Percentiles rank a stretch among this genome's conserved stretches.
Conservation (phyloP, 2,888 invertebrate genomes). For the Amphipyra berbera region DNA sequence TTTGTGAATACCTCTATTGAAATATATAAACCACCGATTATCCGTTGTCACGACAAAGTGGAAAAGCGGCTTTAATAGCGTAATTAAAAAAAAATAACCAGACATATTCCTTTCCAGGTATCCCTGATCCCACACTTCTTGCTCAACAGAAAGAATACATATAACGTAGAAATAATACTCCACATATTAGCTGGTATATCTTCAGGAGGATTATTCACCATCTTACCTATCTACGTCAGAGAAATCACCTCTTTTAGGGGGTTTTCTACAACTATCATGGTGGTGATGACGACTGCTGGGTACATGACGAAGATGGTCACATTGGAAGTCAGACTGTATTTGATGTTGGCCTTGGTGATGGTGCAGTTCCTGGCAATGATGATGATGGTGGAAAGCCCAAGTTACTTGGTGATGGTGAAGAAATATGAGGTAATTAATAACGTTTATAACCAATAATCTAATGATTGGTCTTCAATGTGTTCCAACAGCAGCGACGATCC, state of each 20-base stretch:
- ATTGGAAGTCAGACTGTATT: slow-evolving; percentile 69
- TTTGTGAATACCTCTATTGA: too few species aligned
- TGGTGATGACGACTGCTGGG: slow-evolving; percentile 73
- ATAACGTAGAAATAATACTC: slow-evolving; percentile 58
- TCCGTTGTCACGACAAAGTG: too few species aligned
- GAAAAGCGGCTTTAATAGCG: too few species aligned
- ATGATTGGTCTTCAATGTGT: too few species aligned
- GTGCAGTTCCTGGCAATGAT: slow-evolving; percentile 72
- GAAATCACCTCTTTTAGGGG: slow-evolving; percentile 72
- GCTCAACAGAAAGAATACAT: slow-evolving; percentile 60
- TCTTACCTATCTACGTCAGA: slow-evolving; percentile 75
- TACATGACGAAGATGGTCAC: slow-evolving; percentile 71
- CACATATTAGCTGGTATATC: slow-evolving; percentile 76
- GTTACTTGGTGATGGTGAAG: slow-evolving; percentile 74
- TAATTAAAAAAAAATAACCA: neutral
- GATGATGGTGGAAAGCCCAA: slow-evolving; percentile 75
- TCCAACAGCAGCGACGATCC: too few species aligned
- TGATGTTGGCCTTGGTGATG: slow-evolving; percentile 73
- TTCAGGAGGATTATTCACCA: slow-evolving; percentile 74
- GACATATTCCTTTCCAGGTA: slow-evolving; percentile 63
- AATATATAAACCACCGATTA: too few species aligned
- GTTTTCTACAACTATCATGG: slow-evolving; percentile 66
- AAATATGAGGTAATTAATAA: slow-evolving; percentile 78
- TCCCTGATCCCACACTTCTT: slow-evolving; percentile 76
- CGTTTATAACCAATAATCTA: slow-evolving; percentile 17